A percentile compares a stretch with the other conserved stretches of the same genome.
These are phyloP conservation scores for Muntiacus muntjak DNA, from an alignment of 2,113 vertebrate species.

Conservation along the genomic window DNA sequence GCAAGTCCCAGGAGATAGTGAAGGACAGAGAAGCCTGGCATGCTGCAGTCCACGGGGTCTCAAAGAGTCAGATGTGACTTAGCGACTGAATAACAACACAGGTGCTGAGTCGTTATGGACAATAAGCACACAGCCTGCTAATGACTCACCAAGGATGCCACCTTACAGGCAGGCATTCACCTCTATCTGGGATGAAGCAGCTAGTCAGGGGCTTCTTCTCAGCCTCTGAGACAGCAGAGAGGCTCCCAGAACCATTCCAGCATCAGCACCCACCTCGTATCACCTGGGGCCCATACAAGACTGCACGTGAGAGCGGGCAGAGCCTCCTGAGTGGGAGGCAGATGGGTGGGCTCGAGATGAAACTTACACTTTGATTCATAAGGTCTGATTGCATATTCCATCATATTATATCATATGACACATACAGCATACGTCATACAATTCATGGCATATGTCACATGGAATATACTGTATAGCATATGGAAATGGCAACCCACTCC, in stretches of 20 bases:
- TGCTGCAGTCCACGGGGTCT: background rate
- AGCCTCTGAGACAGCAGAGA: background rate
- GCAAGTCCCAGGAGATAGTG: background rate
- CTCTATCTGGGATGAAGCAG: background rate
- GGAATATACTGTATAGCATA: background rate
- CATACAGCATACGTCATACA: background rate
- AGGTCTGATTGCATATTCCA: background rate
- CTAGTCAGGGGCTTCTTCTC: too few relatives aligned
- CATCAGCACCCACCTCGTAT: accelerated
- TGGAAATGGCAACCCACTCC: background rate
- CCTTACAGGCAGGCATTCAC: too few relatives aligned
- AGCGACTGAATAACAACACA: background rate
- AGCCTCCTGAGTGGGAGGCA: background rate
- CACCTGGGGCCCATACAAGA: background rate
- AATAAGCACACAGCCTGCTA: too few relatives aligned
- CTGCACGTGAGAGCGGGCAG: accelerated
- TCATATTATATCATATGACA: too few relatives aligned
- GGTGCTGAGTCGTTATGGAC: background rate
- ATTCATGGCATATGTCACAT: background rate
- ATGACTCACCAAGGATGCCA: accelerated
- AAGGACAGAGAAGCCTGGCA: background rate
- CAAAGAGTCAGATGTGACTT: background rate
- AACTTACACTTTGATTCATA: too few relatives aligned
- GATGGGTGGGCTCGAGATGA: accelerated
- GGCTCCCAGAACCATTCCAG: background rate